Conservation (phyloP, 1,140 invertebrate genomes). For the Metopolophium dirhodum region DNA sequence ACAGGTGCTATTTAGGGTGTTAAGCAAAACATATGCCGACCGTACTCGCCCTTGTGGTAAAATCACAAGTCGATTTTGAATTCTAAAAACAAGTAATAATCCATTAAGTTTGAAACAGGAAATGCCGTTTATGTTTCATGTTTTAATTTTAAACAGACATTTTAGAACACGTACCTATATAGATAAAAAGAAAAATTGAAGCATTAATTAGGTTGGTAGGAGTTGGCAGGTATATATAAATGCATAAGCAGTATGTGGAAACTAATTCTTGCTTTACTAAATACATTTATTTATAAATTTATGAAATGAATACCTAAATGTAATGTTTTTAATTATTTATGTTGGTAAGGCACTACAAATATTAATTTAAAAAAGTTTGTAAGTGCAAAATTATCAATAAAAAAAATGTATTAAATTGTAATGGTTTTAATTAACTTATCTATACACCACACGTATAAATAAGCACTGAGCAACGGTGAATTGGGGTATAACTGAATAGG, state of each 20-base stretch:
- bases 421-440: not conserved
- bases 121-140: not conserved
- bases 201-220: not conserved
- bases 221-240: not conserved
- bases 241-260: not conserved
- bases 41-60: not conserved
- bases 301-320: no score
- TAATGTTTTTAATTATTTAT: no score
- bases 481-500: no score
- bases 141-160: not conserved
- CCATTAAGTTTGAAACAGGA: not conserved
- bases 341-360: not conserved
- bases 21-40: constrained; percentile 6
- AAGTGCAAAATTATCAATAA: not conserved
- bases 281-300: not conserved
- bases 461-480: not conserved
- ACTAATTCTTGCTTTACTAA: not conserved
- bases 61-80: not conserved
- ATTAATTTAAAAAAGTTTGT: not conserved
- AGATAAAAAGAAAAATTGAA: not conserved
- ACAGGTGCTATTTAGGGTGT: constrained; percentile 37
- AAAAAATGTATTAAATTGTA: not conserved
- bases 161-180: not conserved
- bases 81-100: constrained; percentile 18
- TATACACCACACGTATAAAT: not conserved